Base-by-base conservation (phyloP, 35 echinoderm and acorn worm species). In the Patiria miniata region DNA sequence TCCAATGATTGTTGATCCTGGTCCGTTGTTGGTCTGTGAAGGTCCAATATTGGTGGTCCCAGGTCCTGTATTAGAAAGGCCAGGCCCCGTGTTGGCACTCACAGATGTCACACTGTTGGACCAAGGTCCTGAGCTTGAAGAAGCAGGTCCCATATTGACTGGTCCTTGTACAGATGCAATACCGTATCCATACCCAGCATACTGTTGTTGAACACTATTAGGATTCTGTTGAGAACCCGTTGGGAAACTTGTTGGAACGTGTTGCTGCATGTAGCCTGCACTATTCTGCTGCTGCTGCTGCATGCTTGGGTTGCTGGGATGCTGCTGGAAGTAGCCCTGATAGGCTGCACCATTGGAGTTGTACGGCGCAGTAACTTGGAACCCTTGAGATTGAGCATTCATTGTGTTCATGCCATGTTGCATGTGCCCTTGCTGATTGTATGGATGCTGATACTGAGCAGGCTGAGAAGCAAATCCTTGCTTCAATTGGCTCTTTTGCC, bases 201-300 rank as follows among this genome's bases (percentile, higher is more conserved):
- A 73, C 65, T 73, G 65, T 16, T 73, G 65, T 30, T 73, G 65
- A 34, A 73, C 26, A 30, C 21, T 26, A 73, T 73, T 73, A 32
- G 65, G 8, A 9, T 73, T 73, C 15, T 73, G 65, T 23, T 73
- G 65, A 30, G 21, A 34, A 34, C 65, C 26, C 1, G 34, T 26
- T 26, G 26, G 65, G 14, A 73, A 26, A 30, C 6, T 30, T 9
- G 22, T 23, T 34, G 61, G 26, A 30, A 34, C 61, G 18, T 28
- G 61, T 69, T 69, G 65, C 26, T 73, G 65, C 65, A 73, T 30
- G 65, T 73, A 73, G 34, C 65, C 30, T 34, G 65, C 14, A 10
- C 19, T 60, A 26, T 60, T 60, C 8, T 60, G 57, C 28, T 60
- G 57, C 57, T 60, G 65, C 29, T 28, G 65, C 15, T 26, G 23